Percentiles rank a stretch among this genome's conserved stretches.
Conservation (phyloP, 2,888 invertebrate species). For the Asteroscopus sphinx region DNA sequence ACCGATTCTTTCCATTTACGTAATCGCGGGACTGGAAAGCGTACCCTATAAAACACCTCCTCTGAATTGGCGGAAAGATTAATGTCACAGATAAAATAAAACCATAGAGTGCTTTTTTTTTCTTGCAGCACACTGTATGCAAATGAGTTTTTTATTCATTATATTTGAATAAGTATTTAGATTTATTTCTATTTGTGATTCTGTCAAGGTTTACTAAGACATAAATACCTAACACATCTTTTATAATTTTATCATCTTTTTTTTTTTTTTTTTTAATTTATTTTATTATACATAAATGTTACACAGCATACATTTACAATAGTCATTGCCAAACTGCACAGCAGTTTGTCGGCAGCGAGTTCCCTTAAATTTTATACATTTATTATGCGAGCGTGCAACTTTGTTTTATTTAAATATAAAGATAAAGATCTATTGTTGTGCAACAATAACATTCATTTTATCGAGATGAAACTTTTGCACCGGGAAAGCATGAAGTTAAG, state of each 20-base stretch:
- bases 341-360: no score
- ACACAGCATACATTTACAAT: no score
- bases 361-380: no score
- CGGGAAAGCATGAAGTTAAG: no score
- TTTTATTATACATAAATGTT: no score
- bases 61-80: conserved; percentile 57
- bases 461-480: no score
- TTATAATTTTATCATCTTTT: conserved; percentile 1
- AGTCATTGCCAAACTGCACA: no score
- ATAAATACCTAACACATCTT: conserved; percentile 2
- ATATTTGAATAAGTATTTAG: conserved; percentile 20
- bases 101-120: conserved; percentile 43
- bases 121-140: conserved; percentile 16
- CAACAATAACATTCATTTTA: no score
- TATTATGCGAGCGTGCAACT: no score
- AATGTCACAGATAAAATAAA: conserved; percentile 53
- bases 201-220: conserved; percentile 10
- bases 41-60: conserved; percentile 58
- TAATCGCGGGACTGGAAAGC: conserved; percentile 64
- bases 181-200: conserved; percentile 5
- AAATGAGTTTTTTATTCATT: conserved; percentile 25
- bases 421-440: no score
- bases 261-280: no score
- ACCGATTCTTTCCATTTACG: conserved; percentile 82
- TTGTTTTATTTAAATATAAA: no score